A percentile compares a stretch with the other conserved stretches of the same genome.
These are phyloP conservation scores for Eubasilissa regina DNA, from an alignment of 1,140 invertebrate species.

Conservation along the genomic window DNA sequence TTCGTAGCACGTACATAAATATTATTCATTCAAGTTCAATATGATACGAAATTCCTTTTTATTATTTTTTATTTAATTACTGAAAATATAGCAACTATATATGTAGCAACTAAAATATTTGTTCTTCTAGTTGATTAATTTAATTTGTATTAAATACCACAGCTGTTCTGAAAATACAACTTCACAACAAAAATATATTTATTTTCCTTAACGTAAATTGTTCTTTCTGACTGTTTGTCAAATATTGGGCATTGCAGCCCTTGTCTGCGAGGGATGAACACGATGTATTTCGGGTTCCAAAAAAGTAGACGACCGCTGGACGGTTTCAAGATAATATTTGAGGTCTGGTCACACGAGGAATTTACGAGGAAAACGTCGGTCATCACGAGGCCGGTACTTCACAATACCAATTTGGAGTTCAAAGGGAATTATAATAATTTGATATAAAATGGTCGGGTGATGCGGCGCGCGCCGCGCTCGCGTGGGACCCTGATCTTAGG, in stretches of 20 bases:
- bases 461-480: conserved; percentile 47
- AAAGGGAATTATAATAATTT: conserved; percentile 58
- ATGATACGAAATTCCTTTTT: too few relatives aligned
- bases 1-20: too few relatives aligned
- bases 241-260: neutral
- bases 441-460: conserved; percentile 52
- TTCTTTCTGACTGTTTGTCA: neutral
- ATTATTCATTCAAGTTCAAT: too few relatives aligned
- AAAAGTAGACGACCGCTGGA: neutral
- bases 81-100: too few relatives aligned
- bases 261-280: too few relatives aligned
- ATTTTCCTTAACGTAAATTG: too few relatives aligned
- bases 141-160: too few relatives aligned
- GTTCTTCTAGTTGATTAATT: too few relatives aligned
- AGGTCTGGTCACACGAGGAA: neutral
- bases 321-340: neutral
- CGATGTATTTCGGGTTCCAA: neutral
- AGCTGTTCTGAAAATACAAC: too few relatives aligned
- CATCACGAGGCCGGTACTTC: conserved; percentile 42
- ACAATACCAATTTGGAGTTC: conserved; percentile 55
- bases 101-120: too few relatives aligned
- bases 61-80: too few relatives aligned
- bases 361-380: conserved; percentile 27
- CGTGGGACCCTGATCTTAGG: conserved; percentile 28
- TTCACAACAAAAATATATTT: too few relatives aligned